phyloP scores from a whole-genome alignment of 2,797 vertebrate species.

The Halcyon smyrnensis region DNA sequence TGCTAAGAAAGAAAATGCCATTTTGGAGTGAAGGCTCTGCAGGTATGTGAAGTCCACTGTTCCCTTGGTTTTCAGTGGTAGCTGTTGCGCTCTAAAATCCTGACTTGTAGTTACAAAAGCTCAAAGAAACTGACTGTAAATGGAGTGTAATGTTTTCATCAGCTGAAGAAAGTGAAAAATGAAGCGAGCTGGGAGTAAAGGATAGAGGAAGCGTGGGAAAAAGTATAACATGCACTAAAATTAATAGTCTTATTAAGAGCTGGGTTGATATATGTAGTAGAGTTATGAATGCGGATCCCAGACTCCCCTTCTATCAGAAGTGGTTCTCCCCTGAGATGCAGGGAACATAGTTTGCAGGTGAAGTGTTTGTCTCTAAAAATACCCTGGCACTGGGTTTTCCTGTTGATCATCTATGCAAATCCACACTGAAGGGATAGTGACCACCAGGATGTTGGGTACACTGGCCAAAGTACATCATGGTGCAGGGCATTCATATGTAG shows the following conservation, averaged over 20 bases:
- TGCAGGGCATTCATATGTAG: not conserved
- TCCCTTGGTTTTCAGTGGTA: not conserved
- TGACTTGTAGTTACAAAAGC: not conserved
- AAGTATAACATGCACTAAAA: not conserved
- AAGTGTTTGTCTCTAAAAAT: not conserved
- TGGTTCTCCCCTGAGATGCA: not conserved
- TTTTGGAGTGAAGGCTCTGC: not conserved
- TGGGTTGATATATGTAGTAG: not conserved
- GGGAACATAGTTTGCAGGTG: accelerated
- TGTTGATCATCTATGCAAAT: not conserved
- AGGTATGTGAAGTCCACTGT: not conserved
- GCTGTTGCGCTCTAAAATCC: not conserved
- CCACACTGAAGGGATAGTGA: not conserved
- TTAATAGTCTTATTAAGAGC: not conserved
- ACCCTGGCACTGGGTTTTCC: not conserved
- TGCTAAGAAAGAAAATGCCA: not conserved
- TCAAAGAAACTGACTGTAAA: not conserved
- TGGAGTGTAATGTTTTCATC: not conserved
- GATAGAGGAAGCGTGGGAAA: not conserved
- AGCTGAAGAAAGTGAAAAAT: not conserved
- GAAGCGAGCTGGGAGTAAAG: not conserved
- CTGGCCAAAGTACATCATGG: not conserved
- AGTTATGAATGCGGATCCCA: not conserved
- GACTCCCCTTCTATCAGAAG: not conserved
- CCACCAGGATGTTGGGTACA: no score